phyloP scores from a whole-genome alignment of 2,888 invertebrate species.

The Merodon equestris region DNA sequence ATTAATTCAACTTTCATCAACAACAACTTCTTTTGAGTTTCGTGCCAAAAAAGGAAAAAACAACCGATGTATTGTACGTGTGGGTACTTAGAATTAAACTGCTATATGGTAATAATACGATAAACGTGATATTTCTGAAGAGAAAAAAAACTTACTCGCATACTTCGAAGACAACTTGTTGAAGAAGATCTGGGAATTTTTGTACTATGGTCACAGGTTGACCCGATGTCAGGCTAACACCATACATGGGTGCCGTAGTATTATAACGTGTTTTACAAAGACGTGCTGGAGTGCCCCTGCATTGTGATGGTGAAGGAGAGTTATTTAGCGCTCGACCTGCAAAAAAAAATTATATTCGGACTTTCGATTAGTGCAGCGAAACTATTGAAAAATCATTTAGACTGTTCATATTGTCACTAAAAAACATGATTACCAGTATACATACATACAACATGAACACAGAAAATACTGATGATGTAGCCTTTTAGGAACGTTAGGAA shows the following conservation, averaged over 20 bases:
- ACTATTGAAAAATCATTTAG: background rate
- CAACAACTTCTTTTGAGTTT: background rate
- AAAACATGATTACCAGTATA: too few species aligned
- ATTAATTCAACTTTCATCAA: conserved; percentile 57
- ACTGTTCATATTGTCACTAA: too few species aligned
- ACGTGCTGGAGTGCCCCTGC: conserved; percentile 85
- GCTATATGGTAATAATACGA: background rate
- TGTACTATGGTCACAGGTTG: conserved; percentile 96
- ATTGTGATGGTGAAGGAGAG: conserved; percentile 74
- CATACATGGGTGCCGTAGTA: conserved; percentile 96
- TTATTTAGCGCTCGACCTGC: conserved; percentile 78
- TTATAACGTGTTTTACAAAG: conserved; percentile 94
- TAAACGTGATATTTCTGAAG: too few species aligned
- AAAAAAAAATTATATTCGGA: conserved; percentile 54
- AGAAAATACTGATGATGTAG: too few species aligned
- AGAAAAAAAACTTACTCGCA: conserved; percentile 96
- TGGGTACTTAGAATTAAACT: too few species aligned
- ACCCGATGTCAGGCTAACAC: conserved; percentile 94
- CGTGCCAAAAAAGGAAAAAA: too few species aligned
- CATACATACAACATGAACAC: too few species aligned
- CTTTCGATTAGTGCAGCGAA: too few species aligned
- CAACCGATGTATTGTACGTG: too few species aligned
- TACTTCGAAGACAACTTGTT: conserved; percentile 95
- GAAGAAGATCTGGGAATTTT: conserved; percentile 94
- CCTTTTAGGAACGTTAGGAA: too few species aligned